These are phyloP conservation scores for Heterotilapia buettikoferi DNA, from an alignment of 2,113 vertebrate genomes.

Conservation along the genomic window DNA sequence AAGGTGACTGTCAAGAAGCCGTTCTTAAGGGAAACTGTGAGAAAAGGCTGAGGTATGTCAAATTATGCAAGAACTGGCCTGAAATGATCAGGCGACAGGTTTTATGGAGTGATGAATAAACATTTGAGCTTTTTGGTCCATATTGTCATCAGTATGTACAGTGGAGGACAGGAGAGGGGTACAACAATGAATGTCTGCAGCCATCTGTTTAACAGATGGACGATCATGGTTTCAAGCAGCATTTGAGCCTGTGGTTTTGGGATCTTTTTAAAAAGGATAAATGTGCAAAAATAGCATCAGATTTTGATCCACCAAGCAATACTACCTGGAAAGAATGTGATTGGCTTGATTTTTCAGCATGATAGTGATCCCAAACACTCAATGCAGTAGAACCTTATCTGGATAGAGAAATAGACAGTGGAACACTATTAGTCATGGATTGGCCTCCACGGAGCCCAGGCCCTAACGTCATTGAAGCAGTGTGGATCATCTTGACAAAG, in stretches of 20 bases:
- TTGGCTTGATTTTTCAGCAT: background rate
- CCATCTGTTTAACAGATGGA: background rate
- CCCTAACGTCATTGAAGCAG: background rate
- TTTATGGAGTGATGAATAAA: background rate
- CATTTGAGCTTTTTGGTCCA: background rate
- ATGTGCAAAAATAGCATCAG: background rate
- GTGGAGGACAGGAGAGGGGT: accelerated
- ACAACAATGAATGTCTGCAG: background rate
- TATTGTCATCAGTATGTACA: background rate
- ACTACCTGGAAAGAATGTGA: background rate
- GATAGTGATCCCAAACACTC: background rate
- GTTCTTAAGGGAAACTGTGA: background rate
- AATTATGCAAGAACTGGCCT: background rate
- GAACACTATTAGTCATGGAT: background rate
- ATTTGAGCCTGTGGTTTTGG: background rate
- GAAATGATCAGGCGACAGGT: background rate
- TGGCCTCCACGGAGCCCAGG: background rate
- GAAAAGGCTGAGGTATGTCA: background rate
- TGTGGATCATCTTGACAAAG: background rate
- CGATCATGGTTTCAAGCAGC: accelerated
- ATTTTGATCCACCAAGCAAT: background rate
- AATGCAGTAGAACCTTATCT: accelerated
- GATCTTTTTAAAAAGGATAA: background rate
- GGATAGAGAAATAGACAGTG: background rate
- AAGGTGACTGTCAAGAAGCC: accelerated